Base-by-base conservation (phyloP, 2,888 invertebrate genomes). In the Cheilosia urbana region DNA sequence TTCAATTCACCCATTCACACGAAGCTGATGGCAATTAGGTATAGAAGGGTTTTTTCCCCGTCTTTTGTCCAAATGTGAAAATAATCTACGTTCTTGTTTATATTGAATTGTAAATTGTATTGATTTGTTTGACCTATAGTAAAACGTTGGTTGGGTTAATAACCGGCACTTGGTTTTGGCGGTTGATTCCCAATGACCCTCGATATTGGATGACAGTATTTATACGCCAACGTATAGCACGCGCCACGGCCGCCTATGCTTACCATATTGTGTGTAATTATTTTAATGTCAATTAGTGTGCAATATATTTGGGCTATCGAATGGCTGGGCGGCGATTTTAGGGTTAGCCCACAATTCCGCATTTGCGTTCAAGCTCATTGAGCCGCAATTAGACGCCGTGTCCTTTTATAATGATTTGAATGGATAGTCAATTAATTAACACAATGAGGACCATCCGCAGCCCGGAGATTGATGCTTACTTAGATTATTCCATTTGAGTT, bases 101-200 rank as follows among this genome's bases (percentile, higher is more conserved):
- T 71, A 76, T 79, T 84, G 62, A 66, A 55, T 42, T 65, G 68
- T 78, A 73, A 75, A 69, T 65, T 63, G 45, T 76, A 79, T 71
- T 71, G 84, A 84, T 71, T 75, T 30, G 69, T 69, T 72, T 30
- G 30, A 45, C 37, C 7, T 0, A 19, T 0, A 19, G 2, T 47
- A 2, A n/a, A 9, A 30, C 27, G 19, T 40, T 30, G 17, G 27
- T 37, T 62, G 34, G 37, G 55, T 57, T 42, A 58, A 58, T 69
- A 58, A 72, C 24, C 45, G 30, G 19, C 34, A 9, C 47, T 47
- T 40, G 57, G 57, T 47, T 9, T n/a, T n/a, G 73, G 34, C 7
- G 57, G 27, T 66, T 40, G 57, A 47, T 47, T n/a, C 37, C 55
- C 11, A 47, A 65, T 65, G 58, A 57, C 40, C 45, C 24, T 62